Evolutionary conservation across 1,140 invertebrate species (phyloP).

Genomic region (Ptiloglossa arizonensis): DNA sequence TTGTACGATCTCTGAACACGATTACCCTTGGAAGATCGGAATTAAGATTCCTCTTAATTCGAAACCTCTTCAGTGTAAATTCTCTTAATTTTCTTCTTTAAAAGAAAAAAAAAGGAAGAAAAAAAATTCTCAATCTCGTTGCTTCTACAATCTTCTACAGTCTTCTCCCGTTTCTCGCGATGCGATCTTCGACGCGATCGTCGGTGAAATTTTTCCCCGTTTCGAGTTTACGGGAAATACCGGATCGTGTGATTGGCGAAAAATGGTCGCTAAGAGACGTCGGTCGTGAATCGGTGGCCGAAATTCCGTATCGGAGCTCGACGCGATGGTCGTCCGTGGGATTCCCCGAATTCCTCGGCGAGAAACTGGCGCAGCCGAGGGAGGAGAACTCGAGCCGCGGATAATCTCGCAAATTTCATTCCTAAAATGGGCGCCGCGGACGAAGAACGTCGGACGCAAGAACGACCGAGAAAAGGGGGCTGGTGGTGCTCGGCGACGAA

Average conservation of each 20-base stretch:
- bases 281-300: slow-evolving; percentile 7
- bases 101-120: no score
- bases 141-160: no score
- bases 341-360: slow-evolving; percentile 52
- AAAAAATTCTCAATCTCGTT: no score
- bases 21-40: no score
- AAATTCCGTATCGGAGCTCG: slow-evolving; percentile 40
- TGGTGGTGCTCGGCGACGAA: slow-evolving; percentile 10
- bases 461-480: neutral
- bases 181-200: no score
- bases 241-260: neutral
- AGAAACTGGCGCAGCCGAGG: slow-evolving; percentile 38
- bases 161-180: no score
- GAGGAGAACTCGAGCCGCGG: slow-evolving; percentile 22
- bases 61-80: no score
- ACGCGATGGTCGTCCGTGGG: slow-evolving; percentile 22
- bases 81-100: no score
- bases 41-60: no score
- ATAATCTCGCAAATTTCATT: slow-evolving; percentile 69
- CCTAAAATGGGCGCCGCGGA: slow-evolving; percentile 64
- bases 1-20: no score
- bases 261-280: neutral
- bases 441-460: slow-evolving; percentile 8
- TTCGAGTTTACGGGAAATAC: no score
- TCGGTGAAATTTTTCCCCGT: no score